Percentiles rank a stretch among this genome's conserved stretches.
Evolutionary conservation across 2,888 invertebrate species (phyloP).

Genomic region (Athalia circularis): DNA sequence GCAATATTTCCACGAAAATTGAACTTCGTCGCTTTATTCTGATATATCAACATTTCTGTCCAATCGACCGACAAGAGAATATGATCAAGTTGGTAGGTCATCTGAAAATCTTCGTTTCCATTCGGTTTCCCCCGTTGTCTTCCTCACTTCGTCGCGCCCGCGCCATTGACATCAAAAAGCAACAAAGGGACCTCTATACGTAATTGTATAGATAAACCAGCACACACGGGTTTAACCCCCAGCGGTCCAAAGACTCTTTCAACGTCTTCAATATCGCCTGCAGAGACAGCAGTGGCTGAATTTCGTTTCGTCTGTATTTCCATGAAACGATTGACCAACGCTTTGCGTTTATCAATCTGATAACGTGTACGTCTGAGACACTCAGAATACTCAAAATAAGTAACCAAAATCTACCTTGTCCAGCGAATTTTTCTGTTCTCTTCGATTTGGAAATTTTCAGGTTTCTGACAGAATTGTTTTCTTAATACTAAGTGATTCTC

Average conservation of each 20-base stretch:
- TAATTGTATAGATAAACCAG: conserved; percentile 19
- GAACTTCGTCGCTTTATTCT: too few relatives aligned
- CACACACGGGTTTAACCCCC: not conserved
- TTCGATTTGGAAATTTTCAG: too few relatives aligned
- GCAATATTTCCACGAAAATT: too few relatives aligned
- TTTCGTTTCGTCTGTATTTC: not conserved
- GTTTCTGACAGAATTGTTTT: too few relatives aligned
- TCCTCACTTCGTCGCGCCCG: not conserved
- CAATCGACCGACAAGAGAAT: too few relatives aligned
- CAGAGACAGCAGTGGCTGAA: not conserved
- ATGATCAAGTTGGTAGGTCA: too few relatives aligned
- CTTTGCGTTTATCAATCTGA: conserved; percentile 19
- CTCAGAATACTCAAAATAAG: not conserved
- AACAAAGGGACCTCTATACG: not conserved
- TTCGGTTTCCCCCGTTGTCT: not conserved
- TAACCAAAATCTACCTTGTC: too few relatives aligned
- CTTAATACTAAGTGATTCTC: too few relatives aligned
- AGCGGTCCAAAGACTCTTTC: not conserved
- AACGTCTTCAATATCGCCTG: conserved; percentile 5
- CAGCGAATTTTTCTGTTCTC: too few relatives aligned
- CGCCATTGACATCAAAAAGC: not conserved
- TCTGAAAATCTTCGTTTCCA: too few relatives aligned
- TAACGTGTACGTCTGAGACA: not conserved
- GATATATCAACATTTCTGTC: too few relatives aligned
- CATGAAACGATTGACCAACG: conserved; percentile 7